Conservation (phyloP, 2,113 vertebrate genomes). For the Thymallus thymallus region DNA sequence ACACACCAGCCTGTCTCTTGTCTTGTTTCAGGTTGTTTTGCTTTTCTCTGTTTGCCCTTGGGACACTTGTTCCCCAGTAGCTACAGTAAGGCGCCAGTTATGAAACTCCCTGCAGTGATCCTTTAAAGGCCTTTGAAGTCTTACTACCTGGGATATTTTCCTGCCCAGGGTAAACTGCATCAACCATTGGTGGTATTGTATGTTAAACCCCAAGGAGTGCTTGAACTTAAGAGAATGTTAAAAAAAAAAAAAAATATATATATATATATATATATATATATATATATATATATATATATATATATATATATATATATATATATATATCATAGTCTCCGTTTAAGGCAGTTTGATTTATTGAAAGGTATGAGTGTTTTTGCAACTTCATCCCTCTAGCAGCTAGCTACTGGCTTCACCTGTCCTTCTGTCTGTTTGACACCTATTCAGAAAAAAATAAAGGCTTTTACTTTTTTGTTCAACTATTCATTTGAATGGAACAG, state of each 20-base stretch:
- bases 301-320: no score
- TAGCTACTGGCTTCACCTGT: background rate
- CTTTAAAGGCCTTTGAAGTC: background rate
- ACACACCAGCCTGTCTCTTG: background rate
- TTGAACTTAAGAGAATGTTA: background rate
- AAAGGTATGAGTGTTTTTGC: background rate
- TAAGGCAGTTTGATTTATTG: background rate
- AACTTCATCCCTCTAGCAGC: background rate
- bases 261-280: no score
- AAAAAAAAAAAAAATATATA: no score
- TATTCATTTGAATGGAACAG: background rate
- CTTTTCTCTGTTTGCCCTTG: slow-evolving; percentile 1
- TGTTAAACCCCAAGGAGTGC: no score
- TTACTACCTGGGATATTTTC: background rate
- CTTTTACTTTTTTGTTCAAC: background rate
- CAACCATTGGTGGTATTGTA: no score
- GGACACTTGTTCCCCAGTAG: background rate
- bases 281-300: no score
- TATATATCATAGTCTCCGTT: background rate
- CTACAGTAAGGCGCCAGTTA: background rate
- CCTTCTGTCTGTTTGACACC: background rate
- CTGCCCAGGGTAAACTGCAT: background rate
- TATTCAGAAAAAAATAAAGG: background rate
- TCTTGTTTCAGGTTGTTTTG: background rate
- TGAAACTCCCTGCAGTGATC: background rate